Base-by-base conservation (phyloP, 2,888 invertebrate species). In the Cataglyphis rosenhaueri region DNA sequence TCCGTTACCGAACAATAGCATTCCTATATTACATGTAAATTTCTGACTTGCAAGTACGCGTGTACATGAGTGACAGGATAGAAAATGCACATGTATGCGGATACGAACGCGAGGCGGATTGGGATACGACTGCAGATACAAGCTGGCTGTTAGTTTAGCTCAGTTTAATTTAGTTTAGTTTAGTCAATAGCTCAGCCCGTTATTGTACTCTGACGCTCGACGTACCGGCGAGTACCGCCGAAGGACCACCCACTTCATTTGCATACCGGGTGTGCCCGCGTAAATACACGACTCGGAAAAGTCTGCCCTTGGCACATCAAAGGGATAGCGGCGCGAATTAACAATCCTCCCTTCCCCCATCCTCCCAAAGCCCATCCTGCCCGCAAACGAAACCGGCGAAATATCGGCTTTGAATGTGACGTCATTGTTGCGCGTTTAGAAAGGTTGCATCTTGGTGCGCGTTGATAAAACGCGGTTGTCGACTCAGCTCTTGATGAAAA, bases 281-380 rank as follows among this genome's bases (percentile, higher is more conserved):
- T 87, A 90, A 91, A 91, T 91, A 89, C 89, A 66, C 29, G 81
- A 90, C 86, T 91, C 84, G 83, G 84, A 87, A 91, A 88, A 91
- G 90, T 91, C 86, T 85, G 86, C 83, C 86, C 81, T 35, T 66
- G 84, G 83, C 85, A 91, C 87, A 90, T 91, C 91, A 91, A 91
- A 91, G 91, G 81, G 82, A 88, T 55, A n/a, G 66, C 75, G 83
- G 73, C 76, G 74, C 86, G 85, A 88, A 89, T 90, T 88, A 89
- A 87, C n/a, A 52, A 32, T 32, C 82, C 52, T n/a, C 52, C 41
- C 12, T 3, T 0, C 1, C 15, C 52, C 18, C 44, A 12, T 9
- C 9, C 18, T 35, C 35, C 35, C 6, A 0, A 79, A 75, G 64
- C 74, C 57, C 48, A 82, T 85, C 25, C 70, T 75, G 75, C 79